A percentile compares a stretch with the other conserved stretches of the same genome.
phyloP scores from a whole-genome alignment of 2,113 vertebrate species.

The Melanotaenia duboulayi region DNA sequence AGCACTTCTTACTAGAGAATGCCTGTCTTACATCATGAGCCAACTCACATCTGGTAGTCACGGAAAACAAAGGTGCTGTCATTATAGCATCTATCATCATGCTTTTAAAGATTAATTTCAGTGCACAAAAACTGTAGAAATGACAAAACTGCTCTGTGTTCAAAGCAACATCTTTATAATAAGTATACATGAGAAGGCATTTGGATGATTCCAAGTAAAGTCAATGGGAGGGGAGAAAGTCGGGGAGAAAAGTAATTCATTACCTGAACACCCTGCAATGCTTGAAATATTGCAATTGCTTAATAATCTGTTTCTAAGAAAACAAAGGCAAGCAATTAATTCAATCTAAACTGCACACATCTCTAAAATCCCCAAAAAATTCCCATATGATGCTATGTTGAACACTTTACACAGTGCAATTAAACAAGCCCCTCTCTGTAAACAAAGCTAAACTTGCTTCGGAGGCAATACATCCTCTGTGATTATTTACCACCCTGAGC shows the following conservation, averaged over 20 bases:
- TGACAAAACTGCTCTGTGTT: background rate
- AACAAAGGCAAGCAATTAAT: constrained; percentile 23
- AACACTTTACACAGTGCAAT: constrained; percentile 68
- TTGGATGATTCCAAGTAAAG: background rate
- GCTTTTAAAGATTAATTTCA: too few relatives aligned
- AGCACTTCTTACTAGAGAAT: too few relatives aligned
- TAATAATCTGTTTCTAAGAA: constrained; percentile 35
- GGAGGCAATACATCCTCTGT: constrained; percentile 67
- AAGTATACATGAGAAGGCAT: background rate
- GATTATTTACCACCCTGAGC: constrained; percentile 76
- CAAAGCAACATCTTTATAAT: background rate
- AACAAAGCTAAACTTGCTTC: constrained; percentile 74
- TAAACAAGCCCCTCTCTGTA: constrained; percentile 64
- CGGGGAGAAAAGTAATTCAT: too few relatives aligned
- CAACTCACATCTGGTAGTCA: too few relatives aligned
- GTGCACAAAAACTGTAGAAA: too few relatives aligned
- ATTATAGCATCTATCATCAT: too few relatives aligned
- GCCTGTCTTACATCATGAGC: too few relatives aligned
- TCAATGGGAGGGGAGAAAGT: background rate
- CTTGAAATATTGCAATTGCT: background rate
- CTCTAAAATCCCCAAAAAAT: constrained; percentile 49
- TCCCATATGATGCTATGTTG: constrained; percentile 41
- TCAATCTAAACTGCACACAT: constrained; percentile 33
- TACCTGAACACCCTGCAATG: background rate
- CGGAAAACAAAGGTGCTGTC: too few relatives aligned